These are phyloP conservation scores for Rhinolophus sinicus DNA, from an alignment of 2,113 vertebrate species.

Conservation along the genomic window DNA sequence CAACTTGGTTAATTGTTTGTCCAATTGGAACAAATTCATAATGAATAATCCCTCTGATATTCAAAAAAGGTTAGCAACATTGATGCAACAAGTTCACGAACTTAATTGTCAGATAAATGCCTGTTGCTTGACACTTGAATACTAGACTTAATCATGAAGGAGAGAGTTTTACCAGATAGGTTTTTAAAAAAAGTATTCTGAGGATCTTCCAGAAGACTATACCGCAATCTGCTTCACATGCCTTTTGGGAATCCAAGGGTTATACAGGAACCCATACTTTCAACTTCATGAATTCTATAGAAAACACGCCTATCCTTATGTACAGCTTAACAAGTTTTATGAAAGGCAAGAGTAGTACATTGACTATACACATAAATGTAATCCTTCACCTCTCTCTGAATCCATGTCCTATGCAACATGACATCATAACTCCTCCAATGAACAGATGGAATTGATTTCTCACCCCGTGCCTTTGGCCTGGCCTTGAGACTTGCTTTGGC, in stretches of 20 bases:
- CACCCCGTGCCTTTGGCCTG: not conserved
- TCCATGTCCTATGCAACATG: not conserved
- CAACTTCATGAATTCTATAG: not conserved
- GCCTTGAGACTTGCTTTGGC: not conserved
- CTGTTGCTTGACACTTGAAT: not conserved
- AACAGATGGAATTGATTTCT: not conserved
- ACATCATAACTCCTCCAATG: not conserved
- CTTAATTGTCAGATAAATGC: not conserved
- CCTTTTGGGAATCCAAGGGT: not conserved
- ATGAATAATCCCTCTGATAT: too few species aligned
- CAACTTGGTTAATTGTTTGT: too few species aligned
- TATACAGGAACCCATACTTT: not conserved
- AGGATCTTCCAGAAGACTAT: not conserved
- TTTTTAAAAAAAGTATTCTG: not conserved
- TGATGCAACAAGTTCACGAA: too few species aligned
- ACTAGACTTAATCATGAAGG: not conserved
- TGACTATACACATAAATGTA: not conserved
- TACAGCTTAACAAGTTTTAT: not conserved
- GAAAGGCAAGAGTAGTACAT: not conserved
- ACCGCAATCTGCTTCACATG: not conserved
- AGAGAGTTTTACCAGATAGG: not conserved
- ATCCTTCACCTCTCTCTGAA: not conserved
- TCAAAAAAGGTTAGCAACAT: too few species aligned
- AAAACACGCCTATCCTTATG: not conserved
- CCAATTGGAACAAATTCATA: too few species aligned